Base-by-base conservation (phyloP, 1,140 invertebrate genomes). In the Saxidomus purpurata region DNA sequence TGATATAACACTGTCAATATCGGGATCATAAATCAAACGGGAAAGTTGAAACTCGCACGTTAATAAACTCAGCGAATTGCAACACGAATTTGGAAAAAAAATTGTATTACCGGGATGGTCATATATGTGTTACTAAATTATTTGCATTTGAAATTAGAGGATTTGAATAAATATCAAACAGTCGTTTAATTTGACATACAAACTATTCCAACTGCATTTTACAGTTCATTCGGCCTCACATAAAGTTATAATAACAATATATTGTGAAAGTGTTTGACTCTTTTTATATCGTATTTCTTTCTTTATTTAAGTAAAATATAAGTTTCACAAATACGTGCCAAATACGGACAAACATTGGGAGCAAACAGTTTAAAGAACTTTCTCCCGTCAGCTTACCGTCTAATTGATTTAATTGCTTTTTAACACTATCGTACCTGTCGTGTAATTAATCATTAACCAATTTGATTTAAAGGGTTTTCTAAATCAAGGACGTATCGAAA, bases 231-330 rank as follows among this genome's bases (percentile, higher is more conserved):
- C 34, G 4, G 19, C 67, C 34, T 38, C 2, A 71, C 19, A 59
- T 59, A 59, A 59, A 25, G 55, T 59, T 59, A 59, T 59, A 71
- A 71, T 36, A 71, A 71, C 34, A 38, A 36, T 71, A 71, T 38
- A 71, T 36, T 71, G 67, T 71, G 67, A 71, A 71, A 38, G 67
- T 40, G 38, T 71, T 71, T 71, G 36, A 71, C 34, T 36, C 67
- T 22, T 38, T 19, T 71, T 71, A 38, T 71, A 71, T 38, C 59
- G 36, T 38, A 71, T 71, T 71, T 38, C 34, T 38, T 38, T 38
- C 67, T 22, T 36, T 31, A 38, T 15, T 38, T 28, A 71, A 17
- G n/a, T 40, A 71, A 71, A 63, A 71, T 71, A 71, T 38, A 31
- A 71, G 15, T 15, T 71, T 15, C 67, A 28, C 34, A 71, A 71